Evolutionary conservation across 2,888 invertebrate species (phyloP).

Genomic region (Hypena proboscidalis): DNA sequence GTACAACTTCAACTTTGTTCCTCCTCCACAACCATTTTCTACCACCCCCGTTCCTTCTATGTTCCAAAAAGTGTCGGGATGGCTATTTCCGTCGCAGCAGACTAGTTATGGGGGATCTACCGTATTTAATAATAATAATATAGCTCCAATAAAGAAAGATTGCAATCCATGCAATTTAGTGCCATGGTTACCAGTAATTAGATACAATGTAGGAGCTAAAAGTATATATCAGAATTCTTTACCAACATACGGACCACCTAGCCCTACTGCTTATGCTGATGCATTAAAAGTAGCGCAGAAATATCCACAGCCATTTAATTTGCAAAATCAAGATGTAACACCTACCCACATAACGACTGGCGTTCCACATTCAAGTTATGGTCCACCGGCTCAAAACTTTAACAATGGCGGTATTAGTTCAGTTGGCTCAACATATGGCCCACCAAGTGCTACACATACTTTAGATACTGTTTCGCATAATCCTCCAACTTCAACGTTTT

Average conservation of each 20-base stretch:
- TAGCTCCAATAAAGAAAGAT: slow-evolving; percentile 77
- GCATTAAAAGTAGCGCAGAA: slow-evolving; percentile 55
- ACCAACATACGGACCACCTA: slow-evolving; percentile 75
- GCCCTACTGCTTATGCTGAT: slow-evolving; percentile 65
- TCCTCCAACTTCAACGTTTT: slow-evolving; percentile 54
- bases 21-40: slow-evolving; percentile 73
- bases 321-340: slow-evolving; percentile 46
- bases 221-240: slow-evolving; percentile 58
- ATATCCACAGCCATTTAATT: slow-evolving; percentile 57
- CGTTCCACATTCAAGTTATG: slow-evolving; percentile 62
- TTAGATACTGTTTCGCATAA: slow-evolving; percentile 62
- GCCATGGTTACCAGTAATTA: slow-evolving; percentile 92
- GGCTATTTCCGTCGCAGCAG: slow-evolving; percentile 86
- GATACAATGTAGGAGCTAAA: slow-evolving; percentile 74
- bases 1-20: slow-evolving; percentile 78
- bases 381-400: slow-evolving; percentile 56
- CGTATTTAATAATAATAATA: slow-evolving; percentile 49
- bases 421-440: slow-evolving; percentile 67
- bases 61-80: slow-evolving; percentile 85
- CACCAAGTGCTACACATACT: slow-evolving; percentile 64
- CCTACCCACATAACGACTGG: slow-evolving; percentile 53
- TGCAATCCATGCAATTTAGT: slow-evolving; percentile 92
- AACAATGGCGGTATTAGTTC: slow-evolving; percentile 43
- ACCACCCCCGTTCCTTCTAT: slow-evolving; percentile 80
- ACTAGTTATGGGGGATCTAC: slow-evolving; percentile 54